Conservation (phyloP, 2,888 invertebrate species). For the Acleris cristana region DNA sequence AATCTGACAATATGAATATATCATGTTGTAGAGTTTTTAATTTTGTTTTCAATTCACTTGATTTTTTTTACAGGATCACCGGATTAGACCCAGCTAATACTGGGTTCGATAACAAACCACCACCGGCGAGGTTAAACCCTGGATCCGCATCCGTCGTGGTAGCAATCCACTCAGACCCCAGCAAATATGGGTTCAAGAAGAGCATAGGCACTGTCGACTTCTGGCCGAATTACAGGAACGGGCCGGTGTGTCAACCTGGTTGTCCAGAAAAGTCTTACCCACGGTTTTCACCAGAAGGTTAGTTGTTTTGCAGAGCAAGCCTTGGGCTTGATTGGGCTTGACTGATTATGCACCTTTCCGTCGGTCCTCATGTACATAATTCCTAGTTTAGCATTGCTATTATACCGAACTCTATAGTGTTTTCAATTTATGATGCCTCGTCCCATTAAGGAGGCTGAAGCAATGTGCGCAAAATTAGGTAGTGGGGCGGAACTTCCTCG, state of each 20-base stretch:
- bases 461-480: too few relatives aligned
- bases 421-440: too few relatives aligned
- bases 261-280: constrained; percentile 50
- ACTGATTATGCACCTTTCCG: too few relatives aligned
- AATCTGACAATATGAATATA: too few relatives aligned
- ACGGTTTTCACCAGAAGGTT: constrained; percentile 64
- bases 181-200: constrained; percentile 61
- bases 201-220: constrained; percentile 68
- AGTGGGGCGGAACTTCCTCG: too few relatives aligned
- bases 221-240: constrained; percentile 71
- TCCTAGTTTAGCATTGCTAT: too few relatives aligned
- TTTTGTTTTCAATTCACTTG: constrained; percentile 33
- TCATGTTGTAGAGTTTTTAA: too few relatives aligned
- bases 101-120: constrained; percentile 59
- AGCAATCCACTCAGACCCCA: constrained; percentile 69
- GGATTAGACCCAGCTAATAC: constrained; percentile 69
- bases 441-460: too few relatives aligned
- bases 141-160: constrained; percentile 62
- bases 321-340: too few relatives aligned
- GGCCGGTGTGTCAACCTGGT: constrained; percentile 65
- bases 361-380: too few relatives aligned
- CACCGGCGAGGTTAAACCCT: constrained; percentile 52
- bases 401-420: too few relatives aligned
- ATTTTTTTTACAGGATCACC: constrained; percentile 58
- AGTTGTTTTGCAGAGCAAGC: neutral